Evolutionary conservation across 2,797 vertebrate species (phyloP), one percentile per base, ranked within the genome.

Genomic region (Lateolabrax maculatus): DNA sequence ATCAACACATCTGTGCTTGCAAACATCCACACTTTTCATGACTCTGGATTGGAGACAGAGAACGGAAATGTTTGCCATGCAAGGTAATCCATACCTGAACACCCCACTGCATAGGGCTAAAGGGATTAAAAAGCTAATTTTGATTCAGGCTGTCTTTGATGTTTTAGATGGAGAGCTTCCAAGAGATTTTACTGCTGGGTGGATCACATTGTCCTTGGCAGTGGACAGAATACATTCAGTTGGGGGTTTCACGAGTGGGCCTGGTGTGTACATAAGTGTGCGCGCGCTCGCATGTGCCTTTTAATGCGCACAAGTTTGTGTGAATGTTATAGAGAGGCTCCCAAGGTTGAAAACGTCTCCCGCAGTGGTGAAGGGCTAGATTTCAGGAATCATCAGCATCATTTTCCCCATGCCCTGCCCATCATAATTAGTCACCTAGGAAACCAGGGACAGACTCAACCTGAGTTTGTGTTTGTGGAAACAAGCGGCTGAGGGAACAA

Each of bases 101-200:
- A 55, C 76, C 55, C 56, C 5, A 11, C 53, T 58, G 84, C 84
- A 89, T 88, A 37, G 36, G 53, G 52, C 79, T 84, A 75, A 87
- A 65, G 75, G 82, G 88, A 93, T 93, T 91, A 92, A 87, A 87
- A 77, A 79, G 79, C 71, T 87, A 12, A 86, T 92, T 91, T 80
- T 65, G 75, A 90, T 91, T 87, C 87, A 64, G 79, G 65, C 49
- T 58, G 41, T 78, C 79, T 85, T 84, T 86, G 84, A 88, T 92
- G 88, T 84, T 83, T 88, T 77, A 72, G 79, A 89, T 81, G 81
- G 81, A 88, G 68, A 64, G 55, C 75, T 78, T 92, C 86, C 84
- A 83, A 85, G 73, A 80, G 66, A 79, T 88, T 85, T 82, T 21
- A 81, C 48, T 72, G 74, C 71, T 65, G 53, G 56, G 71, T 81